Base-by-base conservation (phyloP, 2,113 vertebrate species). In the Ursus arctos region DNA sequence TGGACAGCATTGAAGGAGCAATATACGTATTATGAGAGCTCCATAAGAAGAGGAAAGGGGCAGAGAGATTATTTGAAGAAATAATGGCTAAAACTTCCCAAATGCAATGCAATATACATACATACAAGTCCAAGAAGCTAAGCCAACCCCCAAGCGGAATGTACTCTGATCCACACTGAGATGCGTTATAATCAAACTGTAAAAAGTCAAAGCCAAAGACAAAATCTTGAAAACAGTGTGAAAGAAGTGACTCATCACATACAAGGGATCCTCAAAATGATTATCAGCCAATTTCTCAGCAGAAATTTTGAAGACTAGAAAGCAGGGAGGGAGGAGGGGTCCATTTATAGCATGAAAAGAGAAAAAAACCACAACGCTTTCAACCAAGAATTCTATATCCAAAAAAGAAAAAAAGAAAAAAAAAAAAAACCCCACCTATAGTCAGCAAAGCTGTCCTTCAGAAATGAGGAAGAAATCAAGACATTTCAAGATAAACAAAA, bases 11-110 rank as follows among this genome's bases (percentile, higher is more conserved):
- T 33, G 40, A 57, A 72, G 24, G 55, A 63, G n/a, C 65, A 55
- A 47, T 55, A 74, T 24, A 67, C 6, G 19, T 26, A 80, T 91
- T 80, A 43, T 40, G 74, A 63, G n/a, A 86, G 12, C 63, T 47
- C 40, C 72, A 49, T 31, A 71, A 79, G 43, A 33, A 43, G 63
- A 94, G 13, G 22, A 53, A 84, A 72, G 49, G 43, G 13, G 24
- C 19, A 57, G 81, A 91, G 85, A 89, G 65, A 47, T 53, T 43
- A 92, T 88, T 53, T 92, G 67, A 83, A 51, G 57, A 87, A 96
- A 76, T 67, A 59, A 59, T 43, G 33, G 12, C 6, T 88, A 67
- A 76, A 69, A 88, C 15, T 13, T 28, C 21, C 40, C 4, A 40
- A 69, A 69, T 74, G 40, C 83, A 21, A 65, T 87, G 24, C 83